Conservation (phyloP, 1,140 invertebrate genomes). For the Lanistes nyassanus region DNA sequence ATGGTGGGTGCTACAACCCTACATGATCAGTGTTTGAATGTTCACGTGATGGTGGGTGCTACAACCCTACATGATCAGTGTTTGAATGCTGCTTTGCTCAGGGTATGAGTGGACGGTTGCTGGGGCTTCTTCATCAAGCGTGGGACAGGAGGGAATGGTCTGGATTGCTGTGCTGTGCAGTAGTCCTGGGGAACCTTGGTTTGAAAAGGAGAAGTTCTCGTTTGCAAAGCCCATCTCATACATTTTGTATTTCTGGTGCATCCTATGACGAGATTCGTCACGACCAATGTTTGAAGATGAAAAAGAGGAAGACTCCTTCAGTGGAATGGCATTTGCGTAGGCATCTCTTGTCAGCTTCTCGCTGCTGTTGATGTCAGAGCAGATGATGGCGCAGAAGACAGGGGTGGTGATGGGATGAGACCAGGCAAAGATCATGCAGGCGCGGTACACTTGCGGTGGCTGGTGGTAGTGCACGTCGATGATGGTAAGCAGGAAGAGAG, state of each 20-base stretch:
- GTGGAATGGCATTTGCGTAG: slow-evolving; percentile 34
- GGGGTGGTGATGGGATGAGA: slow-evolving; percentile 56
- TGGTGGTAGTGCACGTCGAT: slow-evolving; percentile 60
- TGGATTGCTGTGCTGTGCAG: not conserved
- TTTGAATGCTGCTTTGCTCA: slow-evolving; percentile 28
- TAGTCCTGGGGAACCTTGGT: not conserved
- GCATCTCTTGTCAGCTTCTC: slow-evolving; percentile 39
- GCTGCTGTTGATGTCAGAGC: slow-evolving; percentile 54
- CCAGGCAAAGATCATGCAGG: slow-evolving; percentile 67
- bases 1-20: too few relatives aligned
- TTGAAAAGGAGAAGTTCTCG: slow-evolving; percentile 25
- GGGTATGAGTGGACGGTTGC: not conserved
- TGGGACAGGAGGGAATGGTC: not conserved
- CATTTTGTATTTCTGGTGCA: slow-evolving; percentile 5
- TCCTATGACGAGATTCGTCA: slow-evolving; percentile 14
- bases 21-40: too few relatives aligned
- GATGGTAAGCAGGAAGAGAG: slow-evolving; percentile 85
- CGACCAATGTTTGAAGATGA: slow-evolving; percentile 1
- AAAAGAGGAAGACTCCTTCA: slow-evolving; percentile 32
- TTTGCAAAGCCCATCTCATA: slow-evolving; percentile 31
- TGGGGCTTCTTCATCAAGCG: not conserved
- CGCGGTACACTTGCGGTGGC: slow-evolving; percentile 43
- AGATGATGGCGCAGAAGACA: slow-evolving; percentile 49
- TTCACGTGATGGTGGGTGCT: too few relatives aligned
- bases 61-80: slow-evolving; percentile 38